These are phyloP conservation scores for Zonitis immaculata DNA, from an alignment of 2,888 invertebrate genomes.

Conservation along the genomic window DNA sequence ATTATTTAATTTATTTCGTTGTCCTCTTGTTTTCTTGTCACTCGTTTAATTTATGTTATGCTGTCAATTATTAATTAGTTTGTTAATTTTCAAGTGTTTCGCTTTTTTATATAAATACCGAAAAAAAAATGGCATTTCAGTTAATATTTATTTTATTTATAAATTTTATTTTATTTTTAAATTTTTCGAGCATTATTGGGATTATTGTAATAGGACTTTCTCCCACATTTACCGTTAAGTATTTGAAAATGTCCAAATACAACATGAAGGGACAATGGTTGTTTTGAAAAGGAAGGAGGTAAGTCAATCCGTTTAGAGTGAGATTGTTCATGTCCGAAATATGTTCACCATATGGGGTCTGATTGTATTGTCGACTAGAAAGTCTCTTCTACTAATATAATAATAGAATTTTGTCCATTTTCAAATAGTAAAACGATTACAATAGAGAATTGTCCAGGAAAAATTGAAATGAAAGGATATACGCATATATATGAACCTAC, in stretches of 20 bases:
- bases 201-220: too few relatives aligned
- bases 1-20: conserved; percentile 1
- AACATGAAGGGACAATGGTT: neutral
- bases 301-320: neutral
- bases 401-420: neutral
- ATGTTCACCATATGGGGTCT: neutral
- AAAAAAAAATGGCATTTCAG: neutral
- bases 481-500: too few relatives aligned
- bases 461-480: neutral
- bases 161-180: too few relatives aligned
- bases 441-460: neutral
- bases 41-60: neutral
- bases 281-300: neutral
- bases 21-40: neutral
- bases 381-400: too few relatives aligned
- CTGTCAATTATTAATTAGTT: neutral
- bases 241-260: neutral
- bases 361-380: neutral
- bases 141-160: too few relatives aligned
- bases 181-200: too few relatives aligned
- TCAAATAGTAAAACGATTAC: too few relatives aligned
- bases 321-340: neutral
- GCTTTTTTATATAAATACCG: neutral
- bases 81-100: neutral
- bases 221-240: neutral